Evolutionary conservation across 1,140 invertebrate genomes (phyloP).

Genomic region (Drosophila gunungcola): DNA sequence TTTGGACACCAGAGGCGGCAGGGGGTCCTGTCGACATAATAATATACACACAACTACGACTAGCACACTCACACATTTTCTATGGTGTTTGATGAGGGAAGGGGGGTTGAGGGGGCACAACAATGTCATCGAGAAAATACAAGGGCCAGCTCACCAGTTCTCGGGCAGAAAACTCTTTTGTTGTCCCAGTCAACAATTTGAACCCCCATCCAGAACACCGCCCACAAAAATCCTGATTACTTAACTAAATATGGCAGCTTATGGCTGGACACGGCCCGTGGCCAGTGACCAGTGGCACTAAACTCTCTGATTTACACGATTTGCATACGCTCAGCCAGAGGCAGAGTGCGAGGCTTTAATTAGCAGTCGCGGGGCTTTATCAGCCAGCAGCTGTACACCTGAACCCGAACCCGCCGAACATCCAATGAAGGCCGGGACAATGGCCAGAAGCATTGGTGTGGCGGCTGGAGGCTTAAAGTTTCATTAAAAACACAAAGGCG

Average conservation of each 20-base stretch:
- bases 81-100: no score
- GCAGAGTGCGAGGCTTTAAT: slow-evolving; percentile 42
- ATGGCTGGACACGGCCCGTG: slow-evolving; percentile 53
- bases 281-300: slow-evolving; percentile 41
- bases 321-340: slow-evolving; percentile 35
- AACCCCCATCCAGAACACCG: slow-evolving; percentile 5
- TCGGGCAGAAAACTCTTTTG: slow-evolving; percentile 58
- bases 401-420: slow-evolving; percentile 1
- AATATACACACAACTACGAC: slow-evolving; percentile 49
- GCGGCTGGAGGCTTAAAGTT: not conserved
- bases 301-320: slow-evolving; percentile 55
- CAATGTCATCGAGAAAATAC: slow-evolving; percentile 65
- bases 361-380: slow-evolving; percentile 37
- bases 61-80: not conserved
- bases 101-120: not conserved
- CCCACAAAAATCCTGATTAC: slow-evolving; percentile 58
- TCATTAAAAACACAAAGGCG: slow-evolving; percentile 8
- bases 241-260: slow-evolving; percentile 67
- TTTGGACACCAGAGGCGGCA: slow-evolving; percentile 22
- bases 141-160: slow-evolving; percentile 4
- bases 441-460: slow-evolving; percentile 1
- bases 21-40: slow-evolving; percentile 61
- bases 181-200: slow-evolving; percentile 57
- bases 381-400: slow-evolving; percentile 33
- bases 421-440: slow-evolving; percentile 29